phyloP scores from a whole-genome alignment of 1,140 invertebrate species.

The Zaprionus taronus region DNA sequence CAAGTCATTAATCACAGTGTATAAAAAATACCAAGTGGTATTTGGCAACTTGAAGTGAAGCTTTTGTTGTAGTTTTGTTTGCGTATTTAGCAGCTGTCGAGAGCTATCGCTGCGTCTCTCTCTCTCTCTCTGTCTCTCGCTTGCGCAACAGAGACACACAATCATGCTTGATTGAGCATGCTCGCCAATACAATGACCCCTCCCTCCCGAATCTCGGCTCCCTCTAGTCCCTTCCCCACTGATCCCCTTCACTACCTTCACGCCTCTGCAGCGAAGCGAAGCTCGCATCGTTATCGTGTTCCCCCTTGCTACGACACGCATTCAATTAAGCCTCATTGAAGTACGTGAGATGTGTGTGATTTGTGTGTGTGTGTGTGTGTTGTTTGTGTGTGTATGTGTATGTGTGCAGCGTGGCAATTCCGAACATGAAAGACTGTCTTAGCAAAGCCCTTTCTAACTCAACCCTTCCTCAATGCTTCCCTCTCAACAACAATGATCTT shows the following conservation, averaged over 20 bases:
- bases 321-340: conserved; percentile 78
- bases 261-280: too few relatives aligned
- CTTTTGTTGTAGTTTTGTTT: conserved; percentile 27
- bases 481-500: too few relatives aligned
- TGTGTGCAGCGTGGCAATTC: neutral
- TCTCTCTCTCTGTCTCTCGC: neutral
- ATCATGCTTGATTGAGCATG: conserved; percentile 54
- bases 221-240: neutral
- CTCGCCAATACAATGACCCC: conserved; percentile 67
- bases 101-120: neutral
- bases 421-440: neutral
- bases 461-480: too few relatives aligned
- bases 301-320: conserved; percentile 32
- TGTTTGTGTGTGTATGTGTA: conserved; percentile 9
- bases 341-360: conserved; percentile 15
- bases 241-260: neutral
- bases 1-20: neutral
- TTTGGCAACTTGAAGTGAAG: conserved; percentile 53
- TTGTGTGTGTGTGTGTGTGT: neutral
- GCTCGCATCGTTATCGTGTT: neutral
- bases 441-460: neutral
- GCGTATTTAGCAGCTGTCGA: conserved; percentile 30
- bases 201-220: neutral
- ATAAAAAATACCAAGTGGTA: conserved; percentile 30
- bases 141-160: conserved; percentile 44